Conservation (phyloP, 2,888 invertebrate species). For the Ariolimax columbianus region DNA sequence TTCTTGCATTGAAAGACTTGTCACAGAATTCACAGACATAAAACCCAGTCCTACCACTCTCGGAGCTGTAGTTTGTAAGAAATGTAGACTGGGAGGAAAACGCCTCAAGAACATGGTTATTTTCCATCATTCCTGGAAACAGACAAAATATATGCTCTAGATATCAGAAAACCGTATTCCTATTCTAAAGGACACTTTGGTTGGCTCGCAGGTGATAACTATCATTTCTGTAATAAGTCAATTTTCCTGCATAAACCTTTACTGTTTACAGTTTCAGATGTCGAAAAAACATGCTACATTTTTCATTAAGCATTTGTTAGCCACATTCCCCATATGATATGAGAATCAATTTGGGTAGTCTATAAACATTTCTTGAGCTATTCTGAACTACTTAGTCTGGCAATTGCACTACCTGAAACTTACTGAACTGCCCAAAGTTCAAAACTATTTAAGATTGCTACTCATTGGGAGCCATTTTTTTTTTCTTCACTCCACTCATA, state of each 20-base stretch:
- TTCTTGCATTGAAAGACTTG: constrained; percentile 42
- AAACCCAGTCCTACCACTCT: constrained; percentile 41
- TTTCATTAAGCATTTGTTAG: not conserved
- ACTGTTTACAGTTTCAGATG: not conserved
- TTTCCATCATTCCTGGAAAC: constrained; percentile 43
- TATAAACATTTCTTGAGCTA: too few species aligned
- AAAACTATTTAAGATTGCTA: too few species aligned
- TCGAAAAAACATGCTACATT: constrained; percentile 1
- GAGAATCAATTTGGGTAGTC: too few species aligned
- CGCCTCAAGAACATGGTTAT: constrained; percentile 33
- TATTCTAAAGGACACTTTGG: not conserved
- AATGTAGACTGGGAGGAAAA: constrained; percentile 39
- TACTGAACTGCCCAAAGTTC: too few species aligned
- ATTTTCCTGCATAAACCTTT: not conserved
- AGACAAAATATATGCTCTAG: constrained; percentile 33
- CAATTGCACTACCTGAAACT: too few species aligned
- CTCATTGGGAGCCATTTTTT: too few species aligned
- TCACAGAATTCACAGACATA: constrained; percentile 51
- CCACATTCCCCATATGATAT: too few species aligned
- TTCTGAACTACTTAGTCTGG: too few species aligned
- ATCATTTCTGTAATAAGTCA: not conserved
- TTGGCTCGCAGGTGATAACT: constrained; percentile 39
- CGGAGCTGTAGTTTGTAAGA: constrained; percentile 26
- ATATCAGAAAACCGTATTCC: not conserved
- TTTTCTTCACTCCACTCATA: too few species aligned